Evolutionary conservation across 2,797 vertebrate species (phyloP).

Genomic region (Phoxinus dragarum): DNA sequence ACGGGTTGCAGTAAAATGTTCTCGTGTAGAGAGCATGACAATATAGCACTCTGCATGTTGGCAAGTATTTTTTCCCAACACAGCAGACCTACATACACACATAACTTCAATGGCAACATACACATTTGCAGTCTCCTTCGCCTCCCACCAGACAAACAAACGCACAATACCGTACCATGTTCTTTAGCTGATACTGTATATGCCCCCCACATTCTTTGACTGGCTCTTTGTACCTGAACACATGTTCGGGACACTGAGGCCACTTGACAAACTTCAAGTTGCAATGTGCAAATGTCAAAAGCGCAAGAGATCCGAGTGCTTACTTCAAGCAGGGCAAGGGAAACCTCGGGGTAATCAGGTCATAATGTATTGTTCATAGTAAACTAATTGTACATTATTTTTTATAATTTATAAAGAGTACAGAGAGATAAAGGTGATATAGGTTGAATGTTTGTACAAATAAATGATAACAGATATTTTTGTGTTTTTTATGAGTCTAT

Average conservation of each 20-base stretch:
- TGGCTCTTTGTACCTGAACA: constrained; percentile 39
- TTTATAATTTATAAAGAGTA: constrained; percentile 64
- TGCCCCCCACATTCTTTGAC: constrained; percentile 7
- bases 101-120: constrained; percentile 13
- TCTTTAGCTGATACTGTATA: background rate
- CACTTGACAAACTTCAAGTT: constrained; percentile 35
- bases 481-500: constrained; percentile 46
- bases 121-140: constrained; percentile 37
- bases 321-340: constrained; percentile 41
- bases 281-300: constrained; percentile 25
- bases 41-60: constrained; percentile 33
- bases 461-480: constrained; percentile 56
- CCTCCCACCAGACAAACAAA: constrained; percentile 34
- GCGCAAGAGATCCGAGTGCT: constrained; percentile 23
- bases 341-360: constrained; percentile 51
- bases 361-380: constrained; percentile 59
- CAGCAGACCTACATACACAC: constrained; percentile 24
- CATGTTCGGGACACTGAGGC: constrained; percentile 49
- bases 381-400: constrained; percentile 64
- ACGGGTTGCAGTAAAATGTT: constrained; percentile 30
- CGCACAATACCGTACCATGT: constrained; percentile 17
- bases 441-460: constrained; percentile 63
- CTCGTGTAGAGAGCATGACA: constrained; percentile 13
- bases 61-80: constrained; percentile 20
- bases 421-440: constrained; percentile 54